Evolutionary conservation across 2,113 vertebrate genomes (phyloP).

Genomic region (Spea multiplicata): DNA sequence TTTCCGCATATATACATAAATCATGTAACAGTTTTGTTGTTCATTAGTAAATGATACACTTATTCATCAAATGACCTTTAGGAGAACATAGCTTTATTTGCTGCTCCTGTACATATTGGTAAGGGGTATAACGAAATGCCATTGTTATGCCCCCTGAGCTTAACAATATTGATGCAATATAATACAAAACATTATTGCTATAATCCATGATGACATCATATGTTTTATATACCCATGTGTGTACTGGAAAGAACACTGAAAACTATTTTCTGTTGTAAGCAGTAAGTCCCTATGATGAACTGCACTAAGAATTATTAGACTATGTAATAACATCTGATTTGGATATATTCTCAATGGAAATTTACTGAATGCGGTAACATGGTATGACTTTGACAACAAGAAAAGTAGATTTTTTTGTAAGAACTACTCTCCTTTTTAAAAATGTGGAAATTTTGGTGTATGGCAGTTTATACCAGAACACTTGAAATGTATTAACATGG

Average conservation of each 20-base stretch:
- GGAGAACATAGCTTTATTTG: slow-evolving; percentile 36
- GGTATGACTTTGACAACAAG: too few species aligned
- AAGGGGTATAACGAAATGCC: slow-evolving; percentile 32
- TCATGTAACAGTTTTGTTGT: too few species aligned
- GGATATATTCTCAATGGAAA: not conserved
- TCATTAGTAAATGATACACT: not conserved
- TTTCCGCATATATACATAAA: too few species aligned
- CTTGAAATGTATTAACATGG: too few species aligned
- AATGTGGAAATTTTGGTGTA: too few species aligned
- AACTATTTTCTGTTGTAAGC: slow-evolving; percentile 3
- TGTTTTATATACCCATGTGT: slow-evolving; percentile 32
- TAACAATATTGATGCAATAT: slow-evolving; percentile 40
- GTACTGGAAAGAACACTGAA: slow-evolving; percentile 25
- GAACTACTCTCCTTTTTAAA: too few species aligned
- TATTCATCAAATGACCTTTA: not conserved
- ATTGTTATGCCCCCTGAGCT: slow-evolving; percentile 37
- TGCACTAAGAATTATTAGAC: slow-evolving; percentile 56
- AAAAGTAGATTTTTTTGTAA: too few species aligned
- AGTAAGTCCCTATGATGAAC: slow-evolving; percentile 46
- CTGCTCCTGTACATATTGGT: slow-evolving; percentile 23
- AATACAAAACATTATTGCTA: slow-evolving; percentile 43
- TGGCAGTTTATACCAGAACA: too few species aligned
- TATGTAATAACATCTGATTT: slow-evolving; percentile 57
- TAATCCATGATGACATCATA: slow-evolving; percentile 36
- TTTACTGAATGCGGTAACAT: not conserved